Percentiles rank a stretch among this genome's conserved stretches.
Evolutionary conservation across 2,888 invertebrate species (phyloP).

Genomic region (Cyclophora punctaria): DNA sequence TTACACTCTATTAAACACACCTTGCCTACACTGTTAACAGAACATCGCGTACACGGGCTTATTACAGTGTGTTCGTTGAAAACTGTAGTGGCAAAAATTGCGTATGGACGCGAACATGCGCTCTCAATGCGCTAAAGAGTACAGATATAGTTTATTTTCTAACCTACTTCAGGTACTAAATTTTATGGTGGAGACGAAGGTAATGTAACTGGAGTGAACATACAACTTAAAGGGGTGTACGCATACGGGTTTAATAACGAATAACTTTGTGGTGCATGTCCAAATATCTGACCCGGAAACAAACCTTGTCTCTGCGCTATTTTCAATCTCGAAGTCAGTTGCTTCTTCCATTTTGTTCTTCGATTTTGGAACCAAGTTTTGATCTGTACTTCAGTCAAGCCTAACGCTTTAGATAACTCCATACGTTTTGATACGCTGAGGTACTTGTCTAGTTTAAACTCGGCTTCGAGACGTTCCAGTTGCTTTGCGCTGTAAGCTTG

Average conservation of each 20-base stretch:
- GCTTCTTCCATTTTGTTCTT: constrained; percentile 98
- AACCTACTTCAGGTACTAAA: not conserved
- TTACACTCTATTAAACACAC: too few species aligned
- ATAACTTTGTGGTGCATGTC: constrained; percentile 76
- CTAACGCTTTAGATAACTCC: constrained; percentile 92
- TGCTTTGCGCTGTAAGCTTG: constrained; percentile 98
- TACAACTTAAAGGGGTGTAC: constrained; percentile 75
- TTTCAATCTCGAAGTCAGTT: constrained; percentile 90
- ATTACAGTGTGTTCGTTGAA: too few species aligned
- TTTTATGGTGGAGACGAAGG: constrained; percentile 50
- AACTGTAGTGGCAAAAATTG: too few species aligned
- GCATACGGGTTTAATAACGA: constrained; percentile 79
- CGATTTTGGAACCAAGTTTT: constrained; percentile 98
- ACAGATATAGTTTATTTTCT: too few species aligned
- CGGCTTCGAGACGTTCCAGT: constrained; percentile 90
- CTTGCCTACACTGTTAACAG: too few species aligned
- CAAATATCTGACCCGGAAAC: constrained; percentile 81
- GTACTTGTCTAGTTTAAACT: constrained; percentile 97
- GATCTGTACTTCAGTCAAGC: constrained; percentile 94
- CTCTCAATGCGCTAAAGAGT: too few species aligned
- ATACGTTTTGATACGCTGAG: constrained; percentile 95
- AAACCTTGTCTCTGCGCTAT: constrained; percentile 91
- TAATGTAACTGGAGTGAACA: constrained; percentile 73
- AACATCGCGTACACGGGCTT: too few species aligned
- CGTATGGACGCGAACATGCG: too few species aligned